These are phyloP conservation scores for Deilephila porcellus DNA, from an alignment of 2,888 invertebrate species.

Conservation along the genomic window DNA sequence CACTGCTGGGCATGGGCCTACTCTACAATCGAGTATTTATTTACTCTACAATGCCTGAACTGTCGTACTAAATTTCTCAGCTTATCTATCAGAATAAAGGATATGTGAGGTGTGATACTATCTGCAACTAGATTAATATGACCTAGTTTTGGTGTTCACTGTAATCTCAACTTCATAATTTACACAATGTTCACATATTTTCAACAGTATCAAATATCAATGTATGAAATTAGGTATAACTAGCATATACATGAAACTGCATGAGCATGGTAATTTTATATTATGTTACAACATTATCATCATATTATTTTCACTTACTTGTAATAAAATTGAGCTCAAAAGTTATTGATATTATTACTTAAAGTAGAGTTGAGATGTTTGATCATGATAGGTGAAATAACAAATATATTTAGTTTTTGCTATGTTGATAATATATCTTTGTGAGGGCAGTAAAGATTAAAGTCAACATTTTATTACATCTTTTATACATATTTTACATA, in stretches of 20 bases:
- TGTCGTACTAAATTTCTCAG: neutral
- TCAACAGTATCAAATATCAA: neutral
- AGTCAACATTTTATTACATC: neutral
- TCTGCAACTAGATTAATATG: constrained; percentile 13
- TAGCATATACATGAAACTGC: constrained; percentile 12
- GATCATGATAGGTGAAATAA: too few relatives aligned
- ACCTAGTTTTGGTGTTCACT: constrained; percentile 1
- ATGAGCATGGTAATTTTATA: constrained; percentile 7
- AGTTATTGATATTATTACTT: too few relatives aligned
- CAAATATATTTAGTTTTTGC: too few relatives aligned
- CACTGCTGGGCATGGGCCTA: too few relatives aligned
- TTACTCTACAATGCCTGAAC: too few relatives aligned
- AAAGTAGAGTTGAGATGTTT: too few relatives aligned
- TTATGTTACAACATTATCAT: neutral
- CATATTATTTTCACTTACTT: neutral
- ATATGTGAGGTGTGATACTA: neutral
- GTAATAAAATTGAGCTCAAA: too few relatives aligned
- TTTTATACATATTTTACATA: neutral
- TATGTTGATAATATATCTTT: too few relatives aligned
- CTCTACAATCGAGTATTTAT: too few relatives aligned
- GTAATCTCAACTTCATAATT: neutral
- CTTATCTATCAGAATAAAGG: neutral
- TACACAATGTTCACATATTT: neutral
- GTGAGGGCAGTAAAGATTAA: neutral
- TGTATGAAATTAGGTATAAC: neutral